phyloP scores from a whole-genome alignment of 2,888 invertebrate species.

The Latrodectus elegans region DNA sequence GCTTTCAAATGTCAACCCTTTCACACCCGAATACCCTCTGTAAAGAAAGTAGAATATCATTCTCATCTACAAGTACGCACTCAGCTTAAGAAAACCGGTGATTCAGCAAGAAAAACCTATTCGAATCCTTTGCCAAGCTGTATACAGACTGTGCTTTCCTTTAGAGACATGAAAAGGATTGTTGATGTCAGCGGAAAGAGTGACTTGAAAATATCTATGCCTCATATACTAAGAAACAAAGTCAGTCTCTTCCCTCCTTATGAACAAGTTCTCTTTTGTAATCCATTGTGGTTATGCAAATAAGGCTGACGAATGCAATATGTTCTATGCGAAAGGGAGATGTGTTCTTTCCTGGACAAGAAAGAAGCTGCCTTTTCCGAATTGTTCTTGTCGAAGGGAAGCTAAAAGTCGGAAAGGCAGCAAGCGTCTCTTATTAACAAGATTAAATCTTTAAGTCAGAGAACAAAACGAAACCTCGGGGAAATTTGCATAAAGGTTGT shows the following conservation, averaged over 20 bases:
- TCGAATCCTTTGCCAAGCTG: no score
- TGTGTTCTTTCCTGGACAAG: background rate
- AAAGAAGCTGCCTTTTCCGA: conserved; percentile 26
- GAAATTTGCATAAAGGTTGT: conserved; percentile 1
- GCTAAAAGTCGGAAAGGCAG: conserved; percentile 34
- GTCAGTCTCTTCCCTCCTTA: conserved; percentile 24
- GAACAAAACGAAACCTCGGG: conserved; percentile 18
- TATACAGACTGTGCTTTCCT: background rate
- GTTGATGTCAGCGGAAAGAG: background rate
- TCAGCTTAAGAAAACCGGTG: background rate
- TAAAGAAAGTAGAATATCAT: conserved; percentile 16
- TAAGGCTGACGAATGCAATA: background rate
- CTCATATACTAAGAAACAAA: conserved; percentile 27
- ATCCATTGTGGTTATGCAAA: conserved; percentile 47
- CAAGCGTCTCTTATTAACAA: conserved; percentile 42
- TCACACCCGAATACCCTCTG: no score
- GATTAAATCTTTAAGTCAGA: conserved; percentile 40
- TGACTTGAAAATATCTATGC: background rate
- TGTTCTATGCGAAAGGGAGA: conserved; percentile 11
- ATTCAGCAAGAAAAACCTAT: conserved; percentile 25
- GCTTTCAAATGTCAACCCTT: no score
- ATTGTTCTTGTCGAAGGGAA: conserved; percentile 29
- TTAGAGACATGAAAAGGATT: conserved; percentile 11
- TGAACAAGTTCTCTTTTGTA: conserved; percentile 26
- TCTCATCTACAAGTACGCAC: background rate